Conservation (phyloP, 2,113 vertebrate species). For the Amazona guildingii region DNA sequence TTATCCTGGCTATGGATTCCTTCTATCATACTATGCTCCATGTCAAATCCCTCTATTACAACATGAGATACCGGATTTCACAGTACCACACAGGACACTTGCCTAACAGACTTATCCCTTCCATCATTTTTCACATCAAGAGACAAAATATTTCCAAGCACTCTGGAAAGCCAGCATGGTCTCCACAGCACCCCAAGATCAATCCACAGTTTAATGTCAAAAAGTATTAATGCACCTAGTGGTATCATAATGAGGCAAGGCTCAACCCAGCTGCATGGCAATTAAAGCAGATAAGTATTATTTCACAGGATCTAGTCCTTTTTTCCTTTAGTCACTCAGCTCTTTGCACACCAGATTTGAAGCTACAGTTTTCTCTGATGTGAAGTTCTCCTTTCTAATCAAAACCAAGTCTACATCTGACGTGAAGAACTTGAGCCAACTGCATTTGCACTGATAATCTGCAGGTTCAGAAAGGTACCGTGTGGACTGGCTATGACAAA, state of each 20-base stretch:
- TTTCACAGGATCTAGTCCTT: constrained; percentile 39
- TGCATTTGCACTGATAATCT: neutral
- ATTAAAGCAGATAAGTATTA: constrained; percentile 51
- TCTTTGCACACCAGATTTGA: neutral
- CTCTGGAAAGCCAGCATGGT: constrained; percentile 19
- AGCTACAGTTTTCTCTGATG: neutral
- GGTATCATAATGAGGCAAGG: constrained; percentile 42
- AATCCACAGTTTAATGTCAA: constrained; percentile 42
- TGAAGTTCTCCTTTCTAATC: neutral
- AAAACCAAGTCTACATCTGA: neutral
- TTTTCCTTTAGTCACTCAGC: neutral
- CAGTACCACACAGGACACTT: neutral
- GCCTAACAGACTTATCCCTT: neutral
- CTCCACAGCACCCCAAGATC: neutral
- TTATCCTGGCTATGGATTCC: neutral
- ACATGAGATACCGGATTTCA: neutral
- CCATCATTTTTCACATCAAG: neutral
- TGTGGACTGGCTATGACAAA: neutral
- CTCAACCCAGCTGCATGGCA: constrained; percentile 51
- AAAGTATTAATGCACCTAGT: constrained; percentile 44
- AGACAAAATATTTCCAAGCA: neutral
- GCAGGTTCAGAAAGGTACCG: neutral
- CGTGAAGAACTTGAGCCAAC: neutral
- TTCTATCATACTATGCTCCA: neutral
- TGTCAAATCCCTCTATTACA: neutral